Base-by-base conservation (phyloP, 2,888 invertebrate species). In the Xestobium rufovillosum region DNA sequence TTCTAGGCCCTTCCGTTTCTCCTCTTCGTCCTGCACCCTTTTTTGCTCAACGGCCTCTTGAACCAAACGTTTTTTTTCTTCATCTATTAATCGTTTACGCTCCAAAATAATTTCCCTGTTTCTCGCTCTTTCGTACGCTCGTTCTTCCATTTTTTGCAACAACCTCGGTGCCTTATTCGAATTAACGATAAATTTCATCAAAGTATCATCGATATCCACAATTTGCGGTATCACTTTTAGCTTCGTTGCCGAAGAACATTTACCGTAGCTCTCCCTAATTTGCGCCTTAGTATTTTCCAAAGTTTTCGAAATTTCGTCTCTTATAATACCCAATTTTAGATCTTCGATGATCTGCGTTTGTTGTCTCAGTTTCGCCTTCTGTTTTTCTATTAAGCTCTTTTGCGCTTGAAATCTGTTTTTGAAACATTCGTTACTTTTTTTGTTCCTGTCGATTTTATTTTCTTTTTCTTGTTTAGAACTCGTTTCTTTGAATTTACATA, bases 331-430 rank as follows among this genome's bases (percentile, higher is more conserved):
- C 34, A 83, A 65, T 55, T 79, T 81, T 1, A 85, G 61, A 53
- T 83, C 78, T 57, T 82, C 76, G 38, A 85, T 85, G n/a, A 81
- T 56, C 50, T 76, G 73, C 47, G 76, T 78, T 59, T 85, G 83
- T 40, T 82, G 76, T 39, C 78, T 76, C 39, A 86, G 57, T 63
- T 83, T 83, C 2, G 72, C 64, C 56, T 75, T 80, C 59, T 85
- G 84, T 15, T 78, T 61, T 15, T 81, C 77, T 39, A 85, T 85
- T 27, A 84, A 79, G 46, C 76, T 74, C 55, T 78, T 79, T 56
- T 85, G 85, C 6, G 80, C 72, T 59, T 76, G 76, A 42, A 76
- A 77, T 49, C 81, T 48, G 36, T 59, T 55, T 50, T 55, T 50
- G 31, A 49, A 52, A 36, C 34, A 47, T 16, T 39, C 41, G 34